A percentile compares a stretch with the other conserved stretches of the same genome.
These are phyloP conservation scores for Elymnias hypermnestra DNA, from an alignment of 1,140 invertebrate species.

Conservation along the genomic window DNA sequence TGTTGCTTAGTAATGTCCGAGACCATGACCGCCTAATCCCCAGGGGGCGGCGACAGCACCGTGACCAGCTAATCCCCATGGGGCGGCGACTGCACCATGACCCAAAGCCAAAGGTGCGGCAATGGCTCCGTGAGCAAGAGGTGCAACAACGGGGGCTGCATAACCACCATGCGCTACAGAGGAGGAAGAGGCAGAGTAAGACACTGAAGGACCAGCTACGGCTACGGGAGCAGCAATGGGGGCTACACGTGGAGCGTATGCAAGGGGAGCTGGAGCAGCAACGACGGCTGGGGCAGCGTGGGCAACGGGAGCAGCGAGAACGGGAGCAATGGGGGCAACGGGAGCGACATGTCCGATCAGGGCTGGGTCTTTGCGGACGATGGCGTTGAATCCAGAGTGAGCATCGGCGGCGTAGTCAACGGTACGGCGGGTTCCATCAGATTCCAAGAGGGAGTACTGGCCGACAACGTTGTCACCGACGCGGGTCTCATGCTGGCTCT, in stretches of 20 bases:
- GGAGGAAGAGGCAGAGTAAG: background rate
- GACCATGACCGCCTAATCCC: slow-evolving; percentile 29
- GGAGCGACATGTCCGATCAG: slow-evolving; percentile 23
- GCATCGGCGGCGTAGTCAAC: slow-evolving; percentile 70
- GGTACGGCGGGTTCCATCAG: slow-evolving; percentile 66
- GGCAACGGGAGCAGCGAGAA: slow-evolving; percentile 24
- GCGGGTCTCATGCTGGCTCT: slow-evolving; percentile 69
- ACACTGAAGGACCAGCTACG: too few species aligned
- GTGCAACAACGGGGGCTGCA: background rate
- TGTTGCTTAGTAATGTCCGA: slow-evolving; percentile 37
- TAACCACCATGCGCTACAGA: slow-evolving; percentile 4
- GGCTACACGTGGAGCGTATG: slow-evolving; percentile 18
- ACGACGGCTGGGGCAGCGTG: slow-evolving; percentile 4
- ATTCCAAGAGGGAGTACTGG: slow-evolving; percentile 64
- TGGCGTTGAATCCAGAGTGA: slow-evolving; percentile 70
- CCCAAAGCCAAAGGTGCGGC: slow-evolving; percentile 32
- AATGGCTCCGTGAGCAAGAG: background rate
- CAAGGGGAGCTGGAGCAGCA: slow-evolving; percentile 14
- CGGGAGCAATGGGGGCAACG: slow-evolving; percentile 23
- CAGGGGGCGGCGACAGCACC: slow-evolving; percentile 25
- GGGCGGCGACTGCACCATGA: slow-evolving; percentile 27
- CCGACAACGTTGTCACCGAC: slow-evolving; percentile 77
- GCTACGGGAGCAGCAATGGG: too few species aligned
- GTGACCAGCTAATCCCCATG: slow-evolving; percentile 21
- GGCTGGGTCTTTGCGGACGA: slow-evolving; percentile 64